Evolutionary conservation across 2,888 invertebrate genomes (phyloP), one percentile per base, ranked within the genome.

Genomic region (Rhogogaster chlorosoma): DNA sequence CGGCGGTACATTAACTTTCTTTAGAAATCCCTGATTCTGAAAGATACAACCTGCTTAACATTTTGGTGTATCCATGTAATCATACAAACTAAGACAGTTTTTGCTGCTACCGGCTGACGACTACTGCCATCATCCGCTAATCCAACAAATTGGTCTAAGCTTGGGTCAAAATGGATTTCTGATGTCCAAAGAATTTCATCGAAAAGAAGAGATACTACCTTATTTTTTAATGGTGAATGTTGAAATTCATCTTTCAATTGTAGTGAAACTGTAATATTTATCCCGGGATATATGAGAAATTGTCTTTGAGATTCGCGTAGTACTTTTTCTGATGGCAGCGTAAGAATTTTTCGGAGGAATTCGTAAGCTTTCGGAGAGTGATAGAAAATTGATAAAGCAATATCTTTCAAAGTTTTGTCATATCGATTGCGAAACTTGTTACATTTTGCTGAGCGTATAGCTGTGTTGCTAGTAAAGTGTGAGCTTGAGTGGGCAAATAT

Each of bases 21-120:
- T 84, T 12, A 84, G 7, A 10, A 84, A 64, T 32, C 84, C 84
- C 7, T 29, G 7, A 78, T 84, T 84, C 36, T 38, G 57, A 26
- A 78, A 57, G 32, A n/a, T n/a, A n/a, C n/a, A n/a, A n/a, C n/a
- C n/a, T n/a, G n/a, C n/a, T n/a, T n/a, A n/a, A n/a, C n/a, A n/a
- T n/a, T n/a, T n/a, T n/a, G n/a, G n/a, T n/a, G n/a, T n/a, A n/a
- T n/a, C n/a, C n/a, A n/a, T n/a, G n/a, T n/a, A n/a, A n/a, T n/a
- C n/a, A n/a, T n/a, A n/a, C n/a, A n/a, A n/a, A n/a, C n/a, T n/a
- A n/a, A n/a, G n/a, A n/a, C n/a, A n/a, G n/a, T n/a, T n/a, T n/a
- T n/a, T n/a, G n/a, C n/a, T n/a, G n/a, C n/a, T n/a, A n/a, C n/a
- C n/a, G n/a, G n/a, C n/a, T n/a, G n/a, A n/a, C n/a, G n/a, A n/a